phyloP scores from a whole-genome alignment of 2,888 invertebrate species.

The Rhamphomyia laevipes region DNA sequence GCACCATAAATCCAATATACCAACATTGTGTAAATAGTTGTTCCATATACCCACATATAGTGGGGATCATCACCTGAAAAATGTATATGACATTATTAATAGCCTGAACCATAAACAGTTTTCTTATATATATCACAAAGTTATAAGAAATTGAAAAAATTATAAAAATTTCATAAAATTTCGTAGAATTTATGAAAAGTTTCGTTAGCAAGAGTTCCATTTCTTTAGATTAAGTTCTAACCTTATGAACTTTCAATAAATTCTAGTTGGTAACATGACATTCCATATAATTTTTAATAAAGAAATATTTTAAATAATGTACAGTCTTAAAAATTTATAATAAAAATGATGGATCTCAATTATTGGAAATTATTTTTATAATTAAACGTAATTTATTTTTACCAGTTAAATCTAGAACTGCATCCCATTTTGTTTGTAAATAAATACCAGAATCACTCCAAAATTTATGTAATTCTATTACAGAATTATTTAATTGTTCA shows the following conservation, averaged over 20 bases:
- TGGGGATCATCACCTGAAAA: constrained; percentile 45
- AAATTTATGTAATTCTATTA: too few relatives aligned
- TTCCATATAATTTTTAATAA: too few relatives aligned
- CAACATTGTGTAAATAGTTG: constrained; percentile 42
- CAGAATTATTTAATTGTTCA: too few relatives aligned
- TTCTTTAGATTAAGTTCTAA: background rate
- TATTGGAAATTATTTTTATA: background rate
- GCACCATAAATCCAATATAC: constrained; percentile 64
- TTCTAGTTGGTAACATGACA: background rate
- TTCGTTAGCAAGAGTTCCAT: too few relatives aligned
- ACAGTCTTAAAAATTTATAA: background rate
- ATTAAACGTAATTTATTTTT: constrained; percentile 25
- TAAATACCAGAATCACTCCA: constrained; percentile 58
- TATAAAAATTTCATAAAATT: too few relatives aligned
- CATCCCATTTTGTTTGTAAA: constrained; percentile 73
- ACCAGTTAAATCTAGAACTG: constrained; percentile 51
- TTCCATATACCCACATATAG: constrained; percentile 49
- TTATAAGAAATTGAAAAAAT: too few relatives aligned
- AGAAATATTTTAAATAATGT: background rate
- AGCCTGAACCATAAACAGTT: too few relatives aligned
- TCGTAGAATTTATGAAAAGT: too few relatives aligned
- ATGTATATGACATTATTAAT: too few relatives aligned
- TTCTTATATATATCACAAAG: background rate
- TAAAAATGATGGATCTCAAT: too few relatives aligned
- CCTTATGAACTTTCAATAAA: background rate